Base-by-base conservation (phyloP, 2,888 invertebrate genomes). In the Perithous albicinctus region DNA sequence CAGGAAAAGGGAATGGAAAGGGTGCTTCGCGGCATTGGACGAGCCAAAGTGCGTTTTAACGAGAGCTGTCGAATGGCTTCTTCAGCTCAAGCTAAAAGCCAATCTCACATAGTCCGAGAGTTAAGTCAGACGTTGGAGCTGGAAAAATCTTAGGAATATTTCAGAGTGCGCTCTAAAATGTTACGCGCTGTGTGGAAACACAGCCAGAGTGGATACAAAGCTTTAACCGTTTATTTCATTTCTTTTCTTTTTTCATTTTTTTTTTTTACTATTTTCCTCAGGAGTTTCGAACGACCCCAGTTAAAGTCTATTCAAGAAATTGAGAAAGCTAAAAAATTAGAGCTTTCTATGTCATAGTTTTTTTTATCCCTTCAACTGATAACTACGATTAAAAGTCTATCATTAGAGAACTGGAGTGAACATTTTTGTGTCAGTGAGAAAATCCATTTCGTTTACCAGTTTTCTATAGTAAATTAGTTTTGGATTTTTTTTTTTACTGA, bases 61-160 rank as follows among this genome's bases (percentile, higher is more conserved):
- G 29, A 56, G 54, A 29, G 35, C 26, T 41, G 8, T 70, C 41
- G 70, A 56, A 56, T 10, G 41, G 43, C 70, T 56, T 41, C 29
- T 41, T 26, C 12, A 10, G 26, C 23, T 56, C 41, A 10, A 26
- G 3, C 56, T 2, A 35, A 61, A 61, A 56, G 26, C 29, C 41
- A 56, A 67, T 67, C 51, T 51, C 35, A 20, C 51, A 1, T 48
- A 67, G 51, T 48, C 26, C 29, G 56, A 56, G 56, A 56, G 29
- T 56, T 56, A 56, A 56, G 29, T 54, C 46, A 20, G 32, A 43
- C 15, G 51, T 12, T 35, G 51, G 12, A 29, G 32, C 12, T 38
- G 23, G 18, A 10, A 74, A 64, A 72, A 61, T 72, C 64, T 64
- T 15, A 43, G 18, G 63, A 74, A 18, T 51, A n/a, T 38, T 74